Conservation (phyloP, 2,113 vertebrate species). For the Bambusicola thoracicus region DNA sequence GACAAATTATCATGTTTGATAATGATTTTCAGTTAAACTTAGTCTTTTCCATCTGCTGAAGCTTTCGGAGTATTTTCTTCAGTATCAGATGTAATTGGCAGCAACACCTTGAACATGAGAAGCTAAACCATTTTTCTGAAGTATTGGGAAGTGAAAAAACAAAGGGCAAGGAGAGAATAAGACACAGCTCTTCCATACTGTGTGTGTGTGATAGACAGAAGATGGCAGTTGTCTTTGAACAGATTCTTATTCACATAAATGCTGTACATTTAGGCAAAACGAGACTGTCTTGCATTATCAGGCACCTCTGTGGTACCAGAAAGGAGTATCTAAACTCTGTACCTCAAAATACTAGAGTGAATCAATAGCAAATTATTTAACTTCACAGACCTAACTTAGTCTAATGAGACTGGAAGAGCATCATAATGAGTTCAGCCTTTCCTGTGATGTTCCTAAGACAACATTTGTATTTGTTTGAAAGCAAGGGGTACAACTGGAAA, state of each 20-base stretch:
- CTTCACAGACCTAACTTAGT: not conserved
- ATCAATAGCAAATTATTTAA: accelerated
- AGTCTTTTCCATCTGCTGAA: not conserved
- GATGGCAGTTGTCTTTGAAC: not conserved
- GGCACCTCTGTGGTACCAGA: not conserved
- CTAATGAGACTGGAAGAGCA: not conserved
- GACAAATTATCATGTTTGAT: not conserved
- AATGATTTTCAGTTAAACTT: not conserved
- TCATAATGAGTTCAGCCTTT: not conserved
- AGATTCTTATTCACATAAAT: not conserved
- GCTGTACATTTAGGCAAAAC: not conserved
- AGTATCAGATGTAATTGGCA: not conserved
- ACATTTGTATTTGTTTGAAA: not conserved
- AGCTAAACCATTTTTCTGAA: not conserved
- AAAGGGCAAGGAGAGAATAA: not conserved
- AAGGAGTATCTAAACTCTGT: not conserved
- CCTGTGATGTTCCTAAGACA: not conserved
- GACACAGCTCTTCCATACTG: not conserved
- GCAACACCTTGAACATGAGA: not conserved
- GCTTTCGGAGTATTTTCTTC: too few relatives aligned
- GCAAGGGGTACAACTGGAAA: not conserved
- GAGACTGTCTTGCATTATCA: not conserved
- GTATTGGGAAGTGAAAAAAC: not conserved
- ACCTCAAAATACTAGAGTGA: not conserved
- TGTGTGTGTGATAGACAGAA: not conserved